Base-by-base conservation (phyloP, 2,888 invertebrate species). In the Molorchus minor region DNA sequence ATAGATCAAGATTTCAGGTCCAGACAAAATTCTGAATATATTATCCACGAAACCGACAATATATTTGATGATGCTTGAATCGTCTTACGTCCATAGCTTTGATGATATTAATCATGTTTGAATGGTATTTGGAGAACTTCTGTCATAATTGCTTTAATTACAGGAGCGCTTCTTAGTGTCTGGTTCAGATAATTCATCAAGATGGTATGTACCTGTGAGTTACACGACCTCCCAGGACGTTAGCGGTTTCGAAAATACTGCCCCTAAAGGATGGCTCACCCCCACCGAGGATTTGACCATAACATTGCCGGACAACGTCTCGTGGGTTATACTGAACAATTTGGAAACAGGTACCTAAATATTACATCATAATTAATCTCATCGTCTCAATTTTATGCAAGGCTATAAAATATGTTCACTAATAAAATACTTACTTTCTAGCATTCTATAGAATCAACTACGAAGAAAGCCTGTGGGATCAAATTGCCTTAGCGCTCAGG, bases 401-500 rank as follows among this genome's bases (percentile, higher is more conserved):
- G n/a, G n/a, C n/a, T n/a, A n/a, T n/a, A n/a, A n/a, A n/a, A n/a
- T n/a, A n/a, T n/a, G n/a, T n/a, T n/a, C n/a, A n/a, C 4, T 25
- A 8, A 5, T 25, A 25, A 8, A 25, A 38, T 15, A n/a, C 8
- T 13, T 69, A 66, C 3, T 58, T 52, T 63, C 82, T 56, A 82
- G 88, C 86, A 60, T 87, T 84, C 75, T 91, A 88, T 79, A 82
- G 90, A 69, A 65, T 64, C 2, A 88, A 90, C 72, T 93, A 93
- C 67, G 90, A 92, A 38, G 65, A 71, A 0, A 74, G 76, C 0
- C 91, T 91, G 74, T 93, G 91, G 91, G 73, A 80, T 0, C 81
- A 85, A 0, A 73, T 90, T 2, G 78, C 81, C 0, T 67, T 70
- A 0, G 84, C 81, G 4, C 73, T 90, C 40, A 71, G 74, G 10